phyloP scores from a whole-genome alignment of 2,113 vertebrate species.

The Laterallus jamaicensis region DNA sequence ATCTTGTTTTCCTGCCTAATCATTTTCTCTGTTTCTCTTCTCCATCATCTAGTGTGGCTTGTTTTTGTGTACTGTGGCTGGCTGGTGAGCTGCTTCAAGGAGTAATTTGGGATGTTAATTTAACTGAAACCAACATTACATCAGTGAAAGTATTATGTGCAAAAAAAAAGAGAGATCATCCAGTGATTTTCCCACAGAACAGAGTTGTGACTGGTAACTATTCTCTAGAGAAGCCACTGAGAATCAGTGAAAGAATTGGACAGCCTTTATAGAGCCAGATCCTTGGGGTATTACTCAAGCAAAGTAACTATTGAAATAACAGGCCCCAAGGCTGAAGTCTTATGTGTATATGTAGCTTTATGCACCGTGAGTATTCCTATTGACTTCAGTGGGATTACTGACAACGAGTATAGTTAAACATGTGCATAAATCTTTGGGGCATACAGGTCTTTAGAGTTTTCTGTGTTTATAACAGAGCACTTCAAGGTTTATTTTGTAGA shows the following conservation, averaged over 20 bases:
- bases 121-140: neutral
- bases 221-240: neutral
- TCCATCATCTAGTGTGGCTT: neutral
- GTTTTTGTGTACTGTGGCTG: neutral
- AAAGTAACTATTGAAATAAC: neutral
- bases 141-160: neutral
- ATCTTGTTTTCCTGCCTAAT: conserved; percentile 16
- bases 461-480: neutral
- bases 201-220: neutral
- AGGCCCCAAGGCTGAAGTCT: neutral
- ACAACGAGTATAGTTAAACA: neutral
- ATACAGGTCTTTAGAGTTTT: neutral
- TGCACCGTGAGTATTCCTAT: neutral
- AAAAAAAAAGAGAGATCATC: neutral
- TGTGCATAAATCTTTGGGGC: neutral
- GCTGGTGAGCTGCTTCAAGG: neutral
- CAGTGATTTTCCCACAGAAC: neutral
- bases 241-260: neutral
- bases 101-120: neutral
- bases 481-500: neutral
- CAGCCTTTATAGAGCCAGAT: neutral
- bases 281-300: neutral
- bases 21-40: neutral
- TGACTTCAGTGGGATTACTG: neutral
- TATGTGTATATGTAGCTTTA: neutral